Conservation (phyloP, 2,888 invertebrate genomes). For the Rhodophaea formosa region DNA sequence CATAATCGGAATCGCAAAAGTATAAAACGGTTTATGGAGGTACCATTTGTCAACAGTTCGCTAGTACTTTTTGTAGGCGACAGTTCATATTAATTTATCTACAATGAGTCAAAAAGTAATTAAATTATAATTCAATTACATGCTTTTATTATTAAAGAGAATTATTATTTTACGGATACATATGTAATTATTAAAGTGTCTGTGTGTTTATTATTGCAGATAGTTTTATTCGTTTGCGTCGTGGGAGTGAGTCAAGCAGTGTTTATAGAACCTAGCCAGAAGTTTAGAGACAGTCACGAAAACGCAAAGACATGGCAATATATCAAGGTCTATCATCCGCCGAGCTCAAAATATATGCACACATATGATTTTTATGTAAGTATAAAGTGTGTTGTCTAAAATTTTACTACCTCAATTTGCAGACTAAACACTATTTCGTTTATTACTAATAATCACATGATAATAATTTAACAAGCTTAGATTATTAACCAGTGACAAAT, state of each 20-base stretch:
- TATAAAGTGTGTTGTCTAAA: conserved; percentile 23
- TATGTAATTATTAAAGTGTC: too few relatives aligned
- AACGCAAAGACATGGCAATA: conserved; percentile 54
- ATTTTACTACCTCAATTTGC: too few relatives aligned
- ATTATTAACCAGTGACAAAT: too few relatives aligned
- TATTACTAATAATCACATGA: too few relatives aligned
- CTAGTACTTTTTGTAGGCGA: conserved; percentile 57
- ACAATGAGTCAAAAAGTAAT: conserved; percentile 62
- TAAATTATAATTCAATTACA: conserved; percentile 19
- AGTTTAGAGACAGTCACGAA: conserved; percentile 30
- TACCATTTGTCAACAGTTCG: conserved; percentile 64
- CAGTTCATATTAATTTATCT: conserved; percentile 58
- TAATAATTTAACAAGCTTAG: too few relatives aligned
- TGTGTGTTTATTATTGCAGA: conserved; percentile 42
- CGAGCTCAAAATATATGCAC: conserved; percentile 45
- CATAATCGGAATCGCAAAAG: conserved; percentile 61
- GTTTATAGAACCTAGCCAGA: conserved; percentile 48
- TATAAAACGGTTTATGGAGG: conserved; percentile 70
- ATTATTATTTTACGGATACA: too few relatives aligned
- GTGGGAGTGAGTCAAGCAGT: conserved; percentile 50
- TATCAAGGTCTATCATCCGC: conserved; percentile 58
- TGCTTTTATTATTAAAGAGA: too few relatives aligned
- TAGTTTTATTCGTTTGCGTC: conserved; percentile 51
- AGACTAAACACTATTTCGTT: too few relatives aligned
- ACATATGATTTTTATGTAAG: conserved; percentile 62